These are phyloP conservation scores for Budorcas taxicolor DNA, from an alignment of 2,113 vertebrate genomes.

Conservation along the genomic window DNA sequence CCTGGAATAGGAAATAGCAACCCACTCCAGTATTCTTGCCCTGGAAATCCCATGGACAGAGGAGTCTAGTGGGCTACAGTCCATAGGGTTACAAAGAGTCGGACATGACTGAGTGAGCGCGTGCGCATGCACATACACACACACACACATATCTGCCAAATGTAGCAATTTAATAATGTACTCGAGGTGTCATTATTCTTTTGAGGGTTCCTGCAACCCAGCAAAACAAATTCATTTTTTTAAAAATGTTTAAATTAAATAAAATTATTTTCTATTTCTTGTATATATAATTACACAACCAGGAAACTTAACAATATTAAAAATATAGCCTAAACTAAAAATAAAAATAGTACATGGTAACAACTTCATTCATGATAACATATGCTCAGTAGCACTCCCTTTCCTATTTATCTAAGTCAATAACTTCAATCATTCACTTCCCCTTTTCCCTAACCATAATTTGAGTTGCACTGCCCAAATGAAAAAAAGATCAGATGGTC, in stretches of 20 bases:
- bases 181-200: background rate
- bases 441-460: background rate
- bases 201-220: background rate
- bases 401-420: background rate
- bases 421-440: background rate
- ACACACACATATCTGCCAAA: background rate
- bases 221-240: background rate
- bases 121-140: accelerated
- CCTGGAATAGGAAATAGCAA: background rate
- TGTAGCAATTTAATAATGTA: background rate
- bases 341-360: background rate
- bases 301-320: background rate
- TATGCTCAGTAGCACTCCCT: background rate
- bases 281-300: background rate
- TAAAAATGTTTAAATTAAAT: background rate
- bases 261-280: background rate
- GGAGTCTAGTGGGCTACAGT: background rate
- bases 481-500: background rate
- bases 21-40: background rate
- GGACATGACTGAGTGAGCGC: background rate
- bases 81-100: background rate
- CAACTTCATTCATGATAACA: background rate
- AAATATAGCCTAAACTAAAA: background rate
- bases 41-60: background rate
- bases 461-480: background rate